Conservation (phyloP, 2,888 invertebrate species). For the Fragum whitleyi region DNA sequence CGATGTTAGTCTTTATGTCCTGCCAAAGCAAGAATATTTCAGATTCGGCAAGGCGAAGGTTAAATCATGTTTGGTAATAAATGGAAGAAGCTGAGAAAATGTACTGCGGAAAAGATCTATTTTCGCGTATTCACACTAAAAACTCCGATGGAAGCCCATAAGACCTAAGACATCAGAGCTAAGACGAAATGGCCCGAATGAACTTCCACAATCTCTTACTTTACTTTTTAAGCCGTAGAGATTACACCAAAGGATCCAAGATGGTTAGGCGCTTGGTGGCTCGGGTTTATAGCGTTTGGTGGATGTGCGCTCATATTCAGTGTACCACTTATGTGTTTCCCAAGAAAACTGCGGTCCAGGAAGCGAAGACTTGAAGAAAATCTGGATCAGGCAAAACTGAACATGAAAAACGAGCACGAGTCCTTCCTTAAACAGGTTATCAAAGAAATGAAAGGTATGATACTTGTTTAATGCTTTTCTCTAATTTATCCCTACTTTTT, state of each 20-base stretch:
- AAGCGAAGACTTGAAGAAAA: conserved; percentile 12
- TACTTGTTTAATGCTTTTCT: neutral
- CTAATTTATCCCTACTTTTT: too few species aligned
- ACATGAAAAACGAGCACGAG: neutral
- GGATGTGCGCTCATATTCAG: conserved; percentile 50
- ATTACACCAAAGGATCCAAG: conserved; percentile 68
- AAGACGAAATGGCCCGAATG: too few species aligned
- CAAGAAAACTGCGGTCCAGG: conserved; percentile 48
- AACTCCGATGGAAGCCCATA: too few species aligned
- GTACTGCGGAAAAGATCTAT: too few species aligned
- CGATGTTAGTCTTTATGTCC: too few species aligned
- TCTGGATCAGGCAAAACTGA: neutral
- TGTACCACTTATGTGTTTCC: conserved; percentile 71
- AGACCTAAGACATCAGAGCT: too few species aligned
- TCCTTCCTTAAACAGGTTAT: neutral
- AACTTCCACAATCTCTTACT: too few species aligned
- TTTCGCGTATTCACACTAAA: too few species aligned
- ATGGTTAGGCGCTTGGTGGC: conserved; percentile 78
- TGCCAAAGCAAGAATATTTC: too few species aligned
- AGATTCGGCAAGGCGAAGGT: too few species aligned
- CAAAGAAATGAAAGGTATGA: conserved; percentile 24
- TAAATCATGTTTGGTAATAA: too few species aligned
- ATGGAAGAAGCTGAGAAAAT: too few species aligned
- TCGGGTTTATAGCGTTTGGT: conserved; percentile 74
- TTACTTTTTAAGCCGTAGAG: conserved; percentile 53